These are phyloP conservation scores for Pristionchus pacificus DNA, from an alignment of 1,140 invertebrate genomes.

Conservation along the genomic window DNA sequence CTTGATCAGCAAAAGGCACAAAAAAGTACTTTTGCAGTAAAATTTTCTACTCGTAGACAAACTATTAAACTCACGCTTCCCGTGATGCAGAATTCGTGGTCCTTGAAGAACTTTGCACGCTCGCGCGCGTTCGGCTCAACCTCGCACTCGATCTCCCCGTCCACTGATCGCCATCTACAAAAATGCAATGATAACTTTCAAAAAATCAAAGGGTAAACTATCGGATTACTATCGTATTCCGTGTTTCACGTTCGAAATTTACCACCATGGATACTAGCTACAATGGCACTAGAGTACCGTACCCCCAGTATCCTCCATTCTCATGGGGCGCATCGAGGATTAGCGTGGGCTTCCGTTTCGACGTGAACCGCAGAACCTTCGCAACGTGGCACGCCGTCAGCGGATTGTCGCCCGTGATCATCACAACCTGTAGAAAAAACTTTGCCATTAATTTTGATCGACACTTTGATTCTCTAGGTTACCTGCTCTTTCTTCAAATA, in stretches of 20 bases:
- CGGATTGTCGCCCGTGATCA: conserved; percentile 99
- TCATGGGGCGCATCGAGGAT: conserved; percentile 61
- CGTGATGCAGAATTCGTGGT: conserved; percentile 86
- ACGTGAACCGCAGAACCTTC: conserved; percentile 81
- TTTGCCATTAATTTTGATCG: no score
- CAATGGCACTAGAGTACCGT: conserved; percentile 3
- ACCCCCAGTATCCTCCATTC: conserved; percentile 15
- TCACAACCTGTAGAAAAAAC: conserved; percentile 71
- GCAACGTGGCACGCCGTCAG: conserved; percentile 98
- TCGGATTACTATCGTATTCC: conserved; percentile 5
- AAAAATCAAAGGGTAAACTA: neutral
- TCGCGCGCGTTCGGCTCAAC: conserved; percentile 32
- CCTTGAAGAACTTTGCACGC: conserved; percentile 64
- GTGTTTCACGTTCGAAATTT: conserved; percentile 6
- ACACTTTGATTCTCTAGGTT: no score
- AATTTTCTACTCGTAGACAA: no score
- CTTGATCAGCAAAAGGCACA: no score
- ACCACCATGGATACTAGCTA: conserved; percentile 5
- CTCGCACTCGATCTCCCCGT: conserved; percentile 63
- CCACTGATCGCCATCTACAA: conserved; percentile 69
- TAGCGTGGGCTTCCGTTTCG: conserved; percentile 69
- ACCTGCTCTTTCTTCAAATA: no score
- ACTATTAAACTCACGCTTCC: conserved; percentile 76
- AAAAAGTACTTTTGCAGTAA: no score
- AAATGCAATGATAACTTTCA: conserved; percentile 56